These are phyloP conservation scores for Yponomeuta cagnagella DNA, from an alignment of 2,888 invertebrate species.

Conservation along the genomic window DNA sequence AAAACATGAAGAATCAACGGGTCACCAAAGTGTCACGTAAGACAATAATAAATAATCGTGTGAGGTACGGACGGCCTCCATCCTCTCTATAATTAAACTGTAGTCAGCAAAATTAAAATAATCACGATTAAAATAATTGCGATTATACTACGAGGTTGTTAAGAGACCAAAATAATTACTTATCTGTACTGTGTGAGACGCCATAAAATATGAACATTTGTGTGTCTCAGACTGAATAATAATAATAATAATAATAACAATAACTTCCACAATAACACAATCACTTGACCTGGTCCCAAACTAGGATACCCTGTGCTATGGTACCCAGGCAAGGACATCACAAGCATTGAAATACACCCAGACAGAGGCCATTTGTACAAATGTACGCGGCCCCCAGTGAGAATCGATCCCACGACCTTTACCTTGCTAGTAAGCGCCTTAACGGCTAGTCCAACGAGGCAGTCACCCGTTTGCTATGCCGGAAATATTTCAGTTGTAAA, in stretches of 20 bases:
- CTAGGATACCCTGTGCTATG: no score
- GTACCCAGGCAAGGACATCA: no score
- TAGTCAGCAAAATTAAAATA: slow-evolving; percentile 73
- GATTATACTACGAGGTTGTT: slow-evolving; percentile 22
- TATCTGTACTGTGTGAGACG: not conserved
- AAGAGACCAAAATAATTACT: slow-evolving; percentile 45
- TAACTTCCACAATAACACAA: no score
- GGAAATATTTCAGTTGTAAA: not conserved
- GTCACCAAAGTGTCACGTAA: not conserved
- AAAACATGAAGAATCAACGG: not conserved
- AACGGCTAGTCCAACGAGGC: no score
- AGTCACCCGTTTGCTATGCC: no score
- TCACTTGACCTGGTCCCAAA: no score
- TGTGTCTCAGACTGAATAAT: not conserved
- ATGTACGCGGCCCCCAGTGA: no score
- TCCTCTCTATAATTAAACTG: slow-evolving; percentile 62
- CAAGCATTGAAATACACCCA: no score
- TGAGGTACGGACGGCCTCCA: slow-evolving; percentile 36
- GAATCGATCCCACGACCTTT: no score
- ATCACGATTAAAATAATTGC: slow-evolving; percentile 35
- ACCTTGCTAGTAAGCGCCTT: no score
- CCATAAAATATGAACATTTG: not conserved
- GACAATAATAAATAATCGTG: slow-evolving; percentile 21
- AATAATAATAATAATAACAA: not conserved
- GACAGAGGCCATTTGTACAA: no score